Base-by-base conservation (phyloP, 2,888 invertebrate species). In the Lasiommata megera region DNA sequence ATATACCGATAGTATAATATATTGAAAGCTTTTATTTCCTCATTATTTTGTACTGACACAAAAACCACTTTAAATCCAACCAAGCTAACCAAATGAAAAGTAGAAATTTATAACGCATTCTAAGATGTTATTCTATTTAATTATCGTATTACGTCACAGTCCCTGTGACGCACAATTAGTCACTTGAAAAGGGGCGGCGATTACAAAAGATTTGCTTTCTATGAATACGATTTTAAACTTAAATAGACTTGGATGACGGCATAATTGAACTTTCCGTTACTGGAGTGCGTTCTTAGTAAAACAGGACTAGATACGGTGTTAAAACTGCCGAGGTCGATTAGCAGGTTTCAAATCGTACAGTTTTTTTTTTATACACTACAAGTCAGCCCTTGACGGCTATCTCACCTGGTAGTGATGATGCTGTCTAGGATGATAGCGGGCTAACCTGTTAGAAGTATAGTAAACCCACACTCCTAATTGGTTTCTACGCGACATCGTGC, bases 141-240 rank as follows among this genome's bases (percentile, higher is more conserved):
- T 23, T 12, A 41, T n/a, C 28, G 3, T n/a, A 51, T 44, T 47
- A 58, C 41, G 41, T 58, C 50, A 56, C 52, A 57, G 62, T 53
- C 43, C 53, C 54, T 54, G 56, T 56, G 54, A 44, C 50, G 60
- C 65, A 65, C 65, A 67, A 67, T 67, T 68, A 69, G 67, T 64
- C 60, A 66, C 62, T 63, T 64, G 59, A 52, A 36, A 16, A n/a
- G 43, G 59, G 46, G 36, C 34, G 59, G 53, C 65, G 58, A 65
- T 67, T 66, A 68, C 67, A 71, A 68, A 69, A 70, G 69, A 64
- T 71, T 69, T 68, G 63, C 67, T 68, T 66, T 62, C 63, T 61
- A 68, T 65, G 68, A 69, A 68, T 67, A 65, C 61, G 67, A 66
- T 61, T 63, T 64, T 66, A 64, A 68, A 69, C 64, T 66, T 69